phyloP scores from a whole-genome alignment of 2,797 vertebrate genomes.

The Aulostomus chinensis region DNA sequence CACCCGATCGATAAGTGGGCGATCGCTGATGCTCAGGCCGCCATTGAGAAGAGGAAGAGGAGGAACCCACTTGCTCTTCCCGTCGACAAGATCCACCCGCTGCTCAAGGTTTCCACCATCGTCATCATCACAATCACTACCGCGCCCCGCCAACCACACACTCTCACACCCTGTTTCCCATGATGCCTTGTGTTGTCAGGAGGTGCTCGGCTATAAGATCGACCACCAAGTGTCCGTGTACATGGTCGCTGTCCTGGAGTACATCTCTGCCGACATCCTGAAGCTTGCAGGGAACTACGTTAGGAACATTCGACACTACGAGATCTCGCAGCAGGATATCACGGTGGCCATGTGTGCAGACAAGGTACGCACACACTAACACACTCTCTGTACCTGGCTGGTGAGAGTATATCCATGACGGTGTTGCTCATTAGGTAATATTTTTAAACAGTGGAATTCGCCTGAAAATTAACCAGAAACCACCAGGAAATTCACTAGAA shows the following conservation, averaged over 20 bases:
- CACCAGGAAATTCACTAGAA: too few relatives aligned
- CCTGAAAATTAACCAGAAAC: too few relatives aligned
- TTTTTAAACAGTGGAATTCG: too few relatives aligned
- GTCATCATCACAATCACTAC: not conserved
- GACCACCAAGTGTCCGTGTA: conserved; percentile 98
- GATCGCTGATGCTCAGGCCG: conserved; percentile 93
- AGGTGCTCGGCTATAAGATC: conserved; percentile 95
- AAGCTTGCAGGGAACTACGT: conserved; percentile 97
- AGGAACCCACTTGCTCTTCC: conserved; percentile 93
- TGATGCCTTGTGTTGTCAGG: conserved; percentile 73
- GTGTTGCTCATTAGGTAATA: too few relatives aligned
- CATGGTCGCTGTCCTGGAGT: conserved; percentile 97
- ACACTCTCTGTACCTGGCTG: too few relatives aligned
- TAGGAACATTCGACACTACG: conserved; percentile 94
- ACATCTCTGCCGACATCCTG: conserved; percentile 97
- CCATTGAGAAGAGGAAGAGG: conserved; percentile 95
- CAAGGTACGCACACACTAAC: conserved; percentile 80
- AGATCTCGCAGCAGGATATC: conserved; percentile 98
- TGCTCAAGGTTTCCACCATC: conserved; percentile 84
- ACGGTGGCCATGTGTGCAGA: conserved; percentile 98
- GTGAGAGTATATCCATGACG: too few relatives aligned
- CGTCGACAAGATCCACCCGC: conserved; percentile 96
- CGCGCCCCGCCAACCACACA: too few relatives aligned
- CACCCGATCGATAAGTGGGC: conserved; percentile 98
- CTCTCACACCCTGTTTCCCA: not conserved